Percentiles rank a stretch among this genome's conserved stretches.
Evolutionary conservation across 2,888 invertebrate genomes (phyloP).

Genomic region (Thysanoteuthis rhombus): DNA sequence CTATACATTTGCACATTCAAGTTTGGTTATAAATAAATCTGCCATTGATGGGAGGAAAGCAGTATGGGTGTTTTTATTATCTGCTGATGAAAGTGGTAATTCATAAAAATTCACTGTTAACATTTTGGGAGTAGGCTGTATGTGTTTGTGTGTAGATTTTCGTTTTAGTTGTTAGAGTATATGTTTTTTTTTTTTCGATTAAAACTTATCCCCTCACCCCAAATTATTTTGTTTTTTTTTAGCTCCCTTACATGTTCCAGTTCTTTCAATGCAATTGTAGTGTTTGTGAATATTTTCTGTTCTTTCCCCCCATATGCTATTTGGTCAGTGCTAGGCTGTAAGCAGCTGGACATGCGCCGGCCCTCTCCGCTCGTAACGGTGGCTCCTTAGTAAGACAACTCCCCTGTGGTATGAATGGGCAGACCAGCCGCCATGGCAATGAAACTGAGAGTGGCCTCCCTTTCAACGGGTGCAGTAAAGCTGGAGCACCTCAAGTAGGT

Average conservation of each 20-base stretch:
- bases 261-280: background rate
- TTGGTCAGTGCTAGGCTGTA: slow-evolving; percentile 27
- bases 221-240: background rate
- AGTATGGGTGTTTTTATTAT: background rate
- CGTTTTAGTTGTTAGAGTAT: background rate
- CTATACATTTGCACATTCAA: background rate
- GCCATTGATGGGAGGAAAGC: background rate
- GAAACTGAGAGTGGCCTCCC: slow-evolving; percentile 16
- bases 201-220: background rate
- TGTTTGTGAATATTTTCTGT: background rate
- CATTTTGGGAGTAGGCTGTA: background rate
- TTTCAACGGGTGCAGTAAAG: slow-evolving; percentile 1
- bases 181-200: background rate
- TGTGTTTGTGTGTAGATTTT: background rate
- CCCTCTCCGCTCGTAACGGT: slow-evolving; percentile 12
- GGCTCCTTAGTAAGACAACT: background rate
- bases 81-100: background rate
- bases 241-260: background rate
- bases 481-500: slow-evolving; percentile 21
- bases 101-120: background rate
- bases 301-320: background rate
- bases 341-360: slow-evolving; percentile 22
- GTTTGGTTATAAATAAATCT: background rate
- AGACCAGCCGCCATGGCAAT: background rate
- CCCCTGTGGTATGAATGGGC: background rate